phyloP scores from a whole-genome alignment of 2,888 invertebrate genomes.

The Cephus nigrinus region DNA sequence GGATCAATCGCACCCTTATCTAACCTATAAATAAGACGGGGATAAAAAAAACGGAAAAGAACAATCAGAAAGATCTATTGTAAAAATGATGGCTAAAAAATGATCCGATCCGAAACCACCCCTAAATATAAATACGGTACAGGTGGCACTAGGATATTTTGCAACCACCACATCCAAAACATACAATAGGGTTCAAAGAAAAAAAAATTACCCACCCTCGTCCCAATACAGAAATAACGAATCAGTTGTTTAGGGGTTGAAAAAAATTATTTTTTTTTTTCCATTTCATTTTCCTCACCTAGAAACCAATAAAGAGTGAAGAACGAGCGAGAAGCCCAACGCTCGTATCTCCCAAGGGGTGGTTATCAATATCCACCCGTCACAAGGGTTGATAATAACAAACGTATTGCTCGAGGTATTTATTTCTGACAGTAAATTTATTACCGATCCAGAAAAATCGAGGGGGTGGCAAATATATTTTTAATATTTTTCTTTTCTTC shows the following conservation, averaged over 20 bases:
- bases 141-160: not conserved
- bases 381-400: not conserved
- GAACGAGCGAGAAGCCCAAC: not conserved
- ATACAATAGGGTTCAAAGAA: not conserved
- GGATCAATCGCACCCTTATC: not conserved
- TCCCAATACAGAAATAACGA: not conserved
- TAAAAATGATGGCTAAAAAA: not conserved
- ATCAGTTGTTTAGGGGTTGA: not conserved
- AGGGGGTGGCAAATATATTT: not conserved
- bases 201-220: not conserved
- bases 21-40: not conserved
- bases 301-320: not conserved
- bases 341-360: not conserved
- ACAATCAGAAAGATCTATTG: not conserved
- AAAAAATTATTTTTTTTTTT: not conserved
- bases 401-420: not conserved
- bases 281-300: not conserved
- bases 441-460: not conserved
- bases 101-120: too few relatives aligned
- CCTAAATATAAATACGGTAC: not conserved
- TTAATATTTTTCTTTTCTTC: not conserved
- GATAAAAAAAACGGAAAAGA: not conserved
- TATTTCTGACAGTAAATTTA: not conserved
- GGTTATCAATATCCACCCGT: not conserved
- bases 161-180: not conserved